A percentile compares a stretch with the other conserved stretches of the same genome.
These are phyloP conservation scores for Hylaeus volcanicus DNA, from an alignment of 1,140 invertebrate species.

Conservation along the genomic window DNA sequence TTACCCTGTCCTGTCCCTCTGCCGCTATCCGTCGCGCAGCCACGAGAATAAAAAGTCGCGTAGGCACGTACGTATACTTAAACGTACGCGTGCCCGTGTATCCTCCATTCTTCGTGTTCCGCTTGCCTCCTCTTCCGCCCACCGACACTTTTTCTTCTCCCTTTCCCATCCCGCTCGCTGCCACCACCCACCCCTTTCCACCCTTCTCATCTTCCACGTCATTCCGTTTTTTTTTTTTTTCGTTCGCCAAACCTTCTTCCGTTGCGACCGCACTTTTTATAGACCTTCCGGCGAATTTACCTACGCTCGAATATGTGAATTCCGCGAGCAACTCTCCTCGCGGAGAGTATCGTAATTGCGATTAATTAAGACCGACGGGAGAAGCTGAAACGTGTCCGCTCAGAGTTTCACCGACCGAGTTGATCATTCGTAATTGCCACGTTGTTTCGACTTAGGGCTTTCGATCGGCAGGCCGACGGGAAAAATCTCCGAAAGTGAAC, in stretches of 20 bases:
- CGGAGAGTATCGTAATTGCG: no score
- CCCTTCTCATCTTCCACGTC: neutral
- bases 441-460: no score
- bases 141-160: constrained; percentile 4
- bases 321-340: neutral
- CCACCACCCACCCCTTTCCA: neutral
- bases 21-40: constrained; percentile 47
- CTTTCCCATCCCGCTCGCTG: neutral
- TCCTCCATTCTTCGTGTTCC: constrained; percentile 34
- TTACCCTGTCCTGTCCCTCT: constrained; percentile 50
- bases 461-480: no score
- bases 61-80: constrained; percentile 48
- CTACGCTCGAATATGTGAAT: constrained; percentile 5
- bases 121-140: constrained; percentile 24
- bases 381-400: no score
- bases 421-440: no score
- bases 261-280: neutral
- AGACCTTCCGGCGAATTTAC: constrained; percentile 1
- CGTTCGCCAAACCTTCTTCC: constrained; percentile 14
- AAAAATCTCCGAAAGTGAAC: no score
- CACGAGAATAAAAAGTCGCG: constrained; percentile 54
- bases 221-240: constrained; percentile 28
- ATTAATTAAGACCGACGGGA: no score
- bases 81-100: constrained; percentile 15
- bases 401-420: no score